Base-by-base conservation (phyloP, 2,888 invertebrate genomes). In the Cantharis rustica region DNA sequence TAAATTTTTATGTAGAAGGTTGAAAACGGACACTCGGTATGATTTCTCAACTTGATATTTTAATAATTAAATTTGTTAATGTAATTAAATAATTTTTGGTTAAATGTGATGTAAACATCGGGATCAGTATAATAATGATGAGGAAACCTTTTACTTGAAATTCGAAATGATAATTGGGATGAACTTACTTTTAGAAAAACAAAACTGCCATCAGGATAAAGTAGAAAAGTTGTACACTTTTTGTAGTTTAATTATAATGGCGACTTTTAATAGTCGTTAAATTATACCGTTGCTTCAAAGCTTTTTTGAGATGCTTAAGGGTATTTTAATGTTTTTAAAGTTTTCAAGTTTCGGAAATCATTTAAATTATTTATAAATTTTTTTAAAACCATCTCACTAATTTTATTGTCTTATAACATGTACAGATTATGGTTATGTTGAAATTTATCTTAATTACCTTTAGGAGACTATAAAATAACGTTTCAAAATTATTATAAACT, bases 401-500 rank as follows among this genome's bases (percentile, higher is more conserved):
- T 47, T 47, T n/a, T 47, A 47, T 47, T 7, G 47, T 2, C 7
- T 47, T 47, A n/a, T 47, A n/a, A 47, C 47, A 47, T 47, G 47
- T 47, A n/a, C 47, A 47, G n/a, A 47, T n/a, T 47, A 47, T n/a
- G 3, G 23, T 23, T 16, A 17, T 20, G 23, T 66, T 20, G 10
- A 66, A 66, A 23, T 66, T 66, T 66, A 66, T 23, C 23, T 11
- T 66, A 66, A 66, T 23, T 66, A 66, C 64, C 23, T 66, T n/a
- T n/a, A 66, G 64, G n/a, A 66, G 17, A 16, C 23, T 23, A 66
- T 66, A 66, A 66, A 66, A 20, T 20, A 13, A 66, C 64, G 16
- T 66, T 66, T 20, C n/a, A 61, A 76, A 76, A 76, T 72, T 64
- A 73, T 75, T 71, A 62, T 61, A 62, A 68, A 68, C 68, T 70